Base-by-base conservation (phyloP, 2,113 vertebrate species). In the Limanda limanda region DNA sequence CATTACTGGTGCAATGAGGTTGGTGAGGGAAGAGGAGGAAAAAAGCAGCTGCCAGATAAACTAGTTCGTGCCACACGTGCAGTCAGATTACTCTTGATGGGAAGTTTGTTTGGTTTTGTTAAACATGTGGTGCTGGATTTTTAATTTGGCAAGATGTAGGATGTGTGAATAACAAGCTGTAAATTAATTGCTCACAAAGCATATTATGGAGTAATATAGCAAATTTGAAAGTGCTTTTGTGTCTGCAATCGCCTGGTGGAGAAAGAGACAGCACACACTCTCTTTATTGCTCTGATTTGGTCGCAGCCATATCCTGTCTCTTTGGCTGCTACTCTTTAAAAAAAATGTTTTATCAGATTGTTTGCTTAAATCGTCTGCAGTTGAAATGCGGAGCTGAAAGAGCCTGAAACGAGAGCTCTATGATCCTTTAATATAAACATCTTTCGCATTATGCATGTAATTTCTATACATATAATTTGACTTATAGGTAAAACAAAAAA, bases 1-100 rank as follows among this genome's bases (percentile, higher is more conserved):
- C 86, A 79, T 91, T 91, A 92, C 59, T 17, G 59, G 67, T 61
- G 18, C 88, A 89, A 90, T 88, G 83, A 92, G 82, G 78, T 61
- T 79, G 65, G 65, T 82, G 73, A 84, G 63, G 67, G 56, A 73
- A 76, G 62, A 68, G 84, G 79, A 73, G 79, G 8, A 71, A 73
- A 86, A 84, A 82, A 60, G 20, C 73, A 61, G 56, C 83, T 83
- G 82, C 67, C 68, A 84, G 59, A 68, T 88, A 75, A 67, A 65
- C 55, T 72, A 74, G 77, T 88, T 85, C 65, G 60, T 77, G 76
- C 11, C 69, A 63, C 64, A 78, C 31, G 67, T 76, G 80, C 45
- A 65, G 52, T 78, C 64, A 74, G 37, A 84, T 74, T 59, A 60
- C 21, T 52, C n/a, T 47, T 73, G 67, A 56, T 81, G 47, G 77